These are phyloP conservation scores for Sturmia bella DNA, from an alignment of 2,888 invertebrate genomes.

Conservation along the genomic window DNA sequence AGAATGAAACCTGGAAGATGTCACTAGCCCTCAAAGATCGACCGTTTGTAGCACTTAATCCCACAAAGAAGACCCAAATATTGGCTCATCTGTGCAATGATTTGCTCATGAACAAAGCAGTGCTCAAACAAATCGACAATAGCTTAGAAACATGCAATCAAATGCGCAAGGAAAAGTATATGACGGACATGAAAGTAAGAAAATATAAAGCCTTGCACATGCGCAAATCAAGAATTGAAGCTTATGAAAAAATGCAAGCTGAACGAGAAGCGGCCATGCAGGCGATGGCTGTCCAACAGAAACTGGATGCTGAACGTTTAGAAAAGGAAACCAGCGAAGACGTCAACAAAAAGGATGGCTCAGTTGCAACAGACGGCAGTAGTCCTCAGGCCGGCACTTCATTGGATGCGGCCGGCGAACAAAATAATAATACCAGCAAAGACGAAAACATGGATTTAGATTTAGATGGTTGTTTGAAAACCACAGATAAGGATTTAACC, in stretches of 20 bases:
- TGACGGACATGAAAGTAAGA: constrained; percentile 95
- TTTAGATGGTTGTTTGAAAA: constrained; percentile 62
- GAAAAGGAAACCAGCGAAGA: constrained; percentile 73
- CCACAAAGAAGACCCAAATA: constrained; percentile 93
- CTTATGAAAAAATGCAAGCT: constrained; percentile 84
- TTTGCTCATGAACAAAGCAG: constrained; percentile 94
- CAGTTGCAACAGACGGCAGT: constrained; percentile 49
- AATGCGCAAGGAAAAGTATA: constrained; percentile 94
- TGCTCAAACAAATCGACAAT: constrained; percentile 93
- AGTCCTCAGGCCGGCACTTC: constrained; percentile 17
- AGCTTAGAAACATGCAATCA: constrained; percentile 93
- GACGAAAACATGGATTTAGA: constrained; percentile 77
- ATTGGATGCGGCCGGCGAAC: constrained; percentile 40
- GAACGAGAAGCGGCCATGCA: constrained; percentile 80
- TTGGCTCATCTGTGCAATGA: constrained; percentile 97
- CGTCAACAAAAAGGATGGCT: constrained; percentile 66
- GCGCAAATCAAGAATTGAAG: constrained; percentile 89
- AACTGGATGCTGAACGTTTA: constrained; percentile 81
- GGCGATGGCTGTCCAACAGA: constrained; percentile 78
- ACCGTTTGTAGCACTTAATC: constrained; percentile 92
- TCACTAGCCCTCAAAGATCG: constrained; percentile 90
- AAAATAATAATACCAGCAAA: constrained; percentile 81
- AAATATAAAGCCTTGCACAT: constrained; percentile 89
- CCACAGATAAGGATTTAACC: constrained; percentile 53
- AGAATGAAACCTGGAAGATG: constrained; percentile 90